phyloP scores from a whole-genome alignment of 2,888 invertebrate genomes.

The Drosophila nigricruria region DNA sequence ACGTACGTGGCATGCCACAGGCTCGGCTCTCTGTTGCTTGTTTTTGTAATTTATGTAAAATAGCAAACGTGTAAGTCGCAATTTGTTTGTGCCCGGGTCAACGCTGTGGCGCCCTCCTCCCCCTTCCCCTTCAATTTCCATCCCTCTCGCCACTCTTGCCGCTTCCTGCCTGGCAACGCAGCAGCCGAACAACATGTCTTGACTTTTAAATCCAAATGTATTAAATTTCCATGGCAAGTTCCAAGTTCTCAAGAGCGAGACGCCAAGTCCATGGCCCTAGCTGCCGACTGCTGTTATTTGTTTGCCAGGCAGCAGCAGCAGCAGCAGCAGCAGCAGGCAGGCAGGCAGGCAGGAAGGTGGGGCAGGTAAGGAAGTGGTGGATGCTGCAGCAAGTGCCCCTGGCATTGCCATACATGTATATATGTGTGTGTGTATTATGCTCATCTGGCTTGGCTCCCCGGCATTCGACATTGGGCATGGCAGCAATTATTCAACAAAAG shows the following conservation, averaged over 20 bases:
- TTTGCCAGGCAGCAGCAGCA: constrained; percentile 32
- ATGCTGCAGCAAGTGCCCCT: constrained; percentile 49
- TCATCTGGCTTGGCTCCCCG: constrained; percentile 58
- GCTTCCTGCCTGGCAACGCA: constrained; percentile 60
- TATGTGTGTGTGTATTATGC: constrained; percentile 36
- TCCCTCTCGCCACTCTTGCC: neutral
- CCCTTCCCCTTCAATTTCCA: too few relatives aligned
- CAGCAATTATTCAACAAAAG: constrained; percentile 81
- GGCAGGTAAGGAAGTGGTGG: constrained; percentile 2
- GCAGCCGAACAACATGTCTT: constrained; percentile 68
- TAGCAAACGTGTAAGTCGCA: constrained; percentile 79
- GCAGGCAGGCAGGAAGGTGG: neutral
- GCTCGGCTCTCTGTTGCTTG: constrained; percentile 45
- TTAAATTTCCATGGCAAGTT: constrained; percentile 73
- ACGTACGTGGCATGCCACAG: constrained; percentile 61
- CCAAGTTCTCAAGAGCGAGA: constrained; percentile 61
- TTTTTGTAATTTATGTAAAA: constrained; percentile 77
- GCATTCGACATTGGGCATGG: constrained; percentile 77
- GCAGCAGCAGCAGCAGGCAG: neutral
- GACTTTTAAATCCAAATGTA: constrained; percentile 80
- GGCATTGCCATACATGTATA: constrained; percentile 36
- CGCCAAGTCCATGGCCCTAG: constrained; percentile 31
- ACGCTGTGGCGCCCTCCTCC: constrained; percentile 15
- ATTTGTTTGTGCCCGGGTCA: constrained; percentile 74
- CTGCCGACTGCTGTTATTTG: constrained; percentile 40